Percentiles rank a stretch among this genome's conserved stretches.
Conservation (phyloP, 2,113 vertebrate genomes). For the Pseudorasbora parva region DNA sequence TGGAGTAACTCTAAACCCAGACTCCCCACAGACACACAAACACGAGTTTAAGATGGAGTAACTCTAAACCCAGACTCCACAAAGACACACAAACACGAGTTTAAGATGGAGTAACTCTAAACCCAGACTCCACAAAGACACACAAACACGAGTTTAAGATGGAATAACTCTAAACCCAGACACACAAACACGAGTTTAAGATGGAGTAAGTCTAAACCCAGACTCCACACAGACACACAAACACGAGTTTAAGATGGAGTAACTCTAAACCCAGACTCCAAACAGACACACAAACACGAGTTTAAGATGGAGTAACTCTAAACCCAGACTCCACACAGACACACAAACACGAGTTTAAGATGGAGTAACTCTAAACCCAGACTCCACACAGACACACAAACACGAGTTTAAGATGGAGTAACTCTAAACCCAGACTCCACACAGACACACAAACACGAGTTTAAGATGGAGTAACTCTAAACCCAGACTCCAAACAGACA, state of each 20-base stretch:
- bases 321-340: constrained; percentile 15
- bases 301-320: neutral
- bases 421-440: neutral
- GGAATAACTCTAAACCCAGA: neutral
- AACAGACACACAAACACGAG: constrained; percentile 11
- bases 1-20: neutral
- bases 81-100: neutral
- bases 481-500: constrained; percentile 18
- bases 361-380: neutral
- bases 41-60: neutral
- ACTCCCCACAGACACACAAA: constrained; percentile 19
- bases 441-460: constrained; percentile 9
- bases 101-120: neutral
- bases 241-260: neutral
- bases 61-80: neutral
- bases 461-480: neutral
- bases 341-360: neutral
- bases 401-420: neutral
- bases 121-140: constrained; percentile 16
- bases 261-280: neutral
- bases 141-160: neutral
- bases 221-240: constrained; percentile 19
- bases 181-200: neutral
- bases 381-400: constrained; percentile 19
- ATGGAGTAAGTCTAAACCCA: neutral